Evolutionary conservation across 2,888 invertebrate species (phyloP), one percentile per base, ranked within the genome.

Genomic region (Andrena fulva): DNA sequence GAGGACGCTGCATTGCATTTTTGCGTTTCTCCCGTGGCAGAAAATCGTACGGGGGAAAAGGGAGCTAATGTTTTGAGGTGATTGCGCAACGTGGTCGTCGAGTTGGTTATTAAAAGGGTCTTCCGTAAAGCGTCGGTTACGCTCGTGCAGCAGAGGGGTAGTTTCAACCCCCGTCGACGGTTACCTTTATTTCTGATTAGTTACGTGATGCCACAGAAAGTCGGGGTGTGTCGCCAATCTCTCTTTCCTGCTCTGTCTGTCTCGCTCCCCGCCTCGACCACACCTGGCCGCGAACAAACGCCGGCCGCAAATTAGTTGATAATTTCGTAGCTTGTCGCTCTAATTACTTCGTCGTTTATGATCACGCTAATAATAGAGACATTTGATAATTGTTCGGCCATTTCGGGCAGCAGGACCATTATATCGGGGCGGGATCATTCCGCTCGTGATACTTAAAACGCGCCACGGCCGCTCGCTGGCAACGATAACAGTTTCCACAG

Each of bases 171-270:
- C 29, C 3, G 10, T 1, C 1, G 48, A 70, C 29, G 20, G 33
- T 75, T 79, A 70, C 73, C 77, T 82, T 85, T 74, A 81, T 78
- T 81, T 80, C 72, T 76, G 77, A 82, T 85, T 80, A 85, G 79
- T 85, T 80, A 77, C 73, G 62, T 63, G 85, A 85, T 70, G 10
- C 67, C 63, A 59, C 75, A 70, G 78, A 33, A 76, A 81, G 24
- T 81, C 52, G 16, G 56, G 54, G 68, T 56, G 73, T 27, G 56
- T 76, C 16, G 10, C 2, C 42, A 16, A 16, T 42, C 42, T 42
- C 42, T 42, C 42, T 16, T 5, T 42, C 16, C 1, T 16, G 1
- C 42, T 42, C 42, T 42, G 4, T 16, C 29, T 31, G 0, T 31
- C 4, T 42, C 42, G 1, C 16, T 42, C 12, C 10, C 66, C 1